Evolutionary conservation across 2,113 vertebrate species (phyloP), one percentile per base, ranked within the genome.

Genomic region (Scopus umbretta): DNA sequence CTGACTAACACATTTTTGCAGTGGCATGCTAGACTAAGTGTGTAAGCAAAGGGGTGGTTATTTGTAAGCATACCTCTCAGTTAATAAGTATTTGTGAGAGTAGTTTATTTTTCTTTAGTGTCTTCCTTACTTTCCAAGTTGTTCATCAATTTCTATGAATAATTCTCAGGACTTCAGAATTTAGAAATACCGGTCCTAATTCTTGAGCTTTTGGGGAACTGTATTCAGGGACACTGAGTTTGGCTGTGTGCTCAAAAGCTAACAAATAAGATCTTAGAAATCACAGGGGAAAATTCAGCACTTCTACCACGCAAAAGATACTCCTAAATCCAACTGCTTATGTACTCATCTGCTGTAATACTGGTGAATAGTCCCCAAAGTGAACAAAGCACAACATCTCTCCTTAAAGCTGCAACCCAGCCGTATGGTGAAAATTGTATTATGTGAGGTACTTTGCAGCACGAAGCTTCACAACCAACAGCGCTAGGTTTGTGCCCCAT

Each of bases 381-480:
- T 6, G 23, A 73, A 22, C 21, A 22, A 27, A 52, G 5, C 10
- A 21, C 25, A 16, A 6, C 1, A 1, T 5, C 26, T 52, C 29
- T 68, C 55, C 53, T 34, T 6, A 3, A 26, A 81, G 42, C 71
- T 68, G 34, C 50, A 34, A 0, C 25, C 27, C 30, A 62, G 11
- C 26, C 0, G 0, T 8, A 19, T 1, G 45, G 15, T 49, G 17
- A 32, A 66, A 80, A 10, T 3, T 12, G 4, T 6, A 3, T 63
- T 63, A 11, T 2, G 11, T 0, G 13, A 29, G 10, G 25, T 9
- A 4, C 53, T 80, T 36, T 45, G 6, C 20, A 36, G 55, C 2
- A 2, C 10, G 81, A 59, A 29, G n/a, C 52, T 73, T 49, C 36
- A 19, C 19, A 23, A 66, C 23, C 11, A 73, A 0, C 49, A 32